Base-by-base conservation (phyloP, 2,113 vertebrate genomes). In the Speoplatyrhinus poulsoni region DNA sequence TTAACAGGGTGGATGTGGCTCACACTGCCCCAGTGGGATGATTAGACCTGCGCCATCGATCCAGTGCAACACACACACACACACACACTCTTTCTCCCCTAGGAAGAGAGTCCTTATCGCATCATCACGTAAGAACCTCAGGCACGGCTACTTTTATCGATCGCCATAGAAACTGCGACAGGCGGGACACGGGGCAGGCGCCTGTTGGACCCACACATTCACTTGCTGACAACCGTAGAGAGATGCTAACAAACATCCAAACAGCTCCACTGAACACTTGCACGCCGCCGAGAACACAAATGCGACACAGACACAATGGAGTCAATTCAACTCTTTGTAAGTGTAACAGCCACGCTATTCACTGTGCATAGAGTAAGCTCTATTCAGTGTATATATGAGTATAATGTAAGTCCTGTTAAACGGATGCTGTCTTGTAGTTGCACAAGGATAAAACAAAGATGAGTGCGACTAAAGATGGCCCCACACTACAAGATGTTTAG, bases 11-110 rank as follows among this genome's bases (percentile, higher is more conserved):
- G 86, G 87, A 87, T 86, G 85, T 80, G 85, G 87, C 80, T 83
- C 79, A 85, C 79, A 67, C 73, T 65, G 82, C 72, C 75, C 86
- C 80, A 63, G 67, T 81, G 85, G 88, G 85, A 85, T 84, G 89
- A 91, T 91, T 89, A 88, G 79, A 82, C 74, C 69, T 1, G 65
- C 82, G 7, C 36, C 36, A 91, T 89, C 80, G 88, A 91, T 90
- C 87, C 61, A 50, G 73, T 80, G 67, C 63, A 64, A 52, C 77
- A 77, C 55, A 1, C 19, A 65, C 75, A 66, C 69, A 33, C 67
- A 0, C 72, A 61, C 66, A 32, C 46, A 50, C 55, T 1, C 49
- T 12, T 32, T 12, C 83, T 58, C 70, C 71, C 56, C 50, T 17
- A 83, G 76, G 72, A 81, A 75, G 69, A 61, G 69, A 82, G 79